Evolutionary conservation across 2,888 invertebrate genomes (phyloP), one percentile per base, ranked within the genome.

Genomic region (Drosophila rellima): DNA sequence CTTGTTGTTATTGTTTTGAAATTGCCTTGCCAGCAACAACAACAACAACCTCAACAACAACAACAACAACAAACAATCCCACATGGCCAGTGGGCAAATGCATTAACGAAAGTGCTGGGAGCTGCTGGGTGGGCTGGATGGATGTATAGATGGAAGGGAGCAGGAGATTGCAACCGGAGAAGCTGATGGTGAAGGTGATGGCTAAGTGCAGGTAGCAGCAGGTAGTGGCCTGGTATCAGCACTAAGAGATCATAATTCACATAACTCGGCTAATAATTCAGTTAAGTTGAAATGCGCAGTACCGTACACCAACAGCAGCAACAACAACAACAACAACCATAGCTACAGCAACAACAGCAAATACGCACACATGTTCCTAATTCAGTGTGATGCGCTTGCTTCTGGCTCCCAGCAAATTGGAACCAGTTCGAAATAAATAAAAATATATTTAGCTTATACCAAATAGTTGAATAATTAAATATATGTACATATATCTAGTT

Each of bases 51-150:
- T 23, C 55, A 56, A n/a, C 45, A 55, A 51, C 51, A 57, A 23
- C 45, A 55, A 17, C 33, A 52, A 54, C 57, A 33, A 35, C 65
- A 44, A 54, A 63, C 80, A 82, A 83, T 86, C 85, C 85, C 85
- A 86, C 84, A 86, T 88, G 85, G 84, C 85, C 85, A 86, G 72
- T 86, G 88, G 85, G 78, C 85, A 88, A 86, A 88, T 88, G 85
- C 89, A 88, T 86, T 86, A 86, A 81, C 87, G 61, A 83, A 88
- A 88, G 84, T 88, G 87, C 78, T 63, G 42, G 65, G 59, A 33
- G 65, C 61, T 42, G 55, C 50, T 55, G 56, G 48, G n/a, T 20
- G 17, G 35, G n/a, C 13, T 6, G 13, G 37, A 10, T 8, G n/a
- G 13, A 37, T 10, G 10, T 2, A 26, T 26, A 7, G 26, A 7